Evolutionary conservation across 2,113 vertebrate genomes (phyloP).

Genomic region (Papio anubis): DNA sequence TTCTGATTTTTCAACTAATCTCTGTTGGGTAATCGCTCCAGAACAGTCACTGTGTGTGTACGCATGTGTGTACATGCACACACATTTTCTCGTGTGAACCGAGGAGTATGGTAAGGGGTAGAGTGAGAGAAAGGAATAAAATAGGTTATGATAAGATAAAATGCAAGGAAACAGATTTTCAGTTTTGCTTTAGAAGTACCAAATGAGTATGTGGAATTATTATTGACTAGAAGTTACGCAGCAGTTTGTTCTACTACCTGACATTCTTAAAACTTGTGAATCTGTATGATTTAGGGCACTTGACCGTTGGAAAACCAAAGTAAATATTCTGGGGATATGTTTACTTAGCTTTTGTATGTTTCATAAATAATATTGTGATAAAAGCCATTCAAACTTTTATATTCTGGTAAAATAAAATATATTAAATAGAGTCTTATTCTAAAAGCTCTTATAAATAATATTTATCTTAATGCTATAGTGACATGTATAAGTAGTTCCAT

Average conservation of each 20-base stretch:
- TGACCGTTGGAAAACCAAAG: not conserved
- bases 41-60: not conserved
- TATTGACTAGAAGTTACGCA: not conserved
- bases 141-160: not conserved
- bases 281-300: not conserved
- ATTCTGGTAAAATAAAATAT: not conserved
- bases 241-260: not conserved
- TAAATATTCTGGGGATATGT: not conserved
- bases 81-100: not conserved
- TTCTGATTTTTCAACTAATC: not conserved
- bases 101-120: not conserved
- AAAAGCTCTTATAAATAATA: slow-evolving; percentile 56
- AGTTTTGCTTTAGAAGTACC: not conserved
- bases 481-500: not conserved
- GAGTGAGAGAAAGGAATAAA: not conserved
- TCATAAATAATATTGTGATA: slow-evolving; percentile 6
- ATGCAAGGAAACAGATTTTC: not conserved
- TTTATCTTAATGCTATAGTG: slow-evolving; percentile 1
- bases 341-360: slow-evolving; percentile 40
- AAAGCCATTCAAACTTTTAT: slow-evolving; percentile 16
- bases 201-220: not conserved
- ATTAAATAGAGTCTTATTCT: not conserved
- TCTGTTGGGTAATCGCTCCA: not conserved
- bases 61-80: too few relatives aligned
- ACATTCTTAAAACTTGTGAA: not conserved